Evolutionary conservation across 2,888 invertebrate genomes (phyloP).

Genomic region (Cryptus armator): DNA sequence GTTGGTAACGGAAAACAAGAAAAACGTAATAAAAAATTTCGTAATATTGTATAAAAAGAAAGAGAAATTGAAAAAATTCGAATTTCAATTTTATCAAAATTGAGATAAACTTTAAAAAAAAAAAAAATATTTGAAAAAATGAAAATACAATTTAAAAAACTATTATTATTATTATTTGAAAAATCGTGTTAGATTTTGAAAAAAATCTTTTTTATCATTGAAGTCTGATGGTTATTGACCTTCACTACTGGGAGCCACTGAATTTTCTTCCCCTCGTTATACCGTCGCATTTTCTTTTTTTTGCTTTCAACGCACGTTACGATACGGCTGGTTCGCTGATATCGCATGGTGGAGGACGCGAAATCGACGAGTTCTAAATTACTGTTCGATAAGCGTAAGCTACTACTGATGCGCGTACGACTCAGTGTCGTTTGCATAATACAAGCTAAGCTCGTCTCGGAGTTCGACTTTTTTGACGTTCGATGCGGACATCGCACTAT

Average conservation of each 20-base stretch:
- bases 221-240: conserved; percentile 17
- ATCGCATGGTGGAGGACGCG: not conserved
- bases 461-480: not conserved
- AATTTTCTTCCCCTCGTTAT: not conserved
- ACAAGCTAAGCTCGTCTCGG: conserved; percentile 9
- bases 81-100: too few relatives aligned
- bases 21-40: too few relatives aligned
- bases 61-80: too few relatives aligned
- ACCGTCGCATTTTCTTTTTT: not conserved
- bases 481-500: too few relatives aligned
- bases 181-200: too few relatives aligned
- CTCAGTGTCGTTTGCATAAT: conserved; percentile 49
- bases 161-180: too few relatives aligned
- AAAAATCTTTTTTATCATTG: not conserved
- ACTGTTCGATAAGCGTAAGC: conserved; percentile 36
- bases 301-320: not conserved
- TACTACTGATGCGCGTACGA: not conserved
- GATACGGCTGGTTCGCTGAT: not conserved
- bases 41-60: too few relatives aligned
- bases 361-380: conserved; percentile 28
- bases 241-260: conserved; percentile 18
- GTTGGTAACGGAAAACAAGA: not conserved
- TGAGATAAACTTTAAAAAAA: too few relatives aligned
- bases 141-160: too few relatives aligned
- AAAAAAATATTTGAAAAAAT: too few relatives aligned